These are phyloP conservation scores for Salmo trutta DNA, from an alignment of 2,797 vertebrate genomes.

Conservation along the genomic window DNA sequence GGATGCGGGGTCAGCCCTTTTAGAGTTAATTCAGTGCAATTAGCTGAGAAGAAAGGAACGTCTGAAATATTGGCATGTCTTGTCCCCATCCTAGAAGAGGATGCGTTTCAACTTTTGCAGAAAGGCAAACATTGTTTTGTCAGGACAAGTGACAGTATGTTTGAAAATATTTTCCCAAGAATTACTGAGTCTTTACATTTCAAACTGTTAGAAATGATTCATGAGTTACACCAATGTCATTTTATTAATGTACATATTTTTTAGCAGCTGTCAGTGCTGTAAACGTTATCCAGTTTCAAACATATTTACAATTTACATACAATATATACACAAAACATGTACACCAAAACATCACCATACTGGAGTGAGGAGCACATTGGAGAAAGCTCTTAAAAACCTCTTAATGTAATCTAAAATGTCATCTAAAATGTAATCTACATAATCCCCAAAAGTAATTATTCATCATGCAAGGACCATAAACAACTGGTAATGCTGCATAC, in stretches of 20 bases:
- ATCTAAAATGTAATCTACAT: neutral
- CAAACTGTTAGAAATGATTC: conserved; percentile 45
- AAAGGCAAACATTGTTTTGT: neutral
- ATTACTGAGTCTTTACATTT: neutral
- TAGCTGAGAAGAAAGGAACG: too few relatives aligned
- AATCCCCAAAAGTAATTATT: too few relatives aligned
- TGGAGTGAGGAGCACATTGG: neutral
- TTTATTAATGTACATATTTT: conserved; percentile 28
- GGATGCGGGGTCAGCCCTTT: too few relatives aligned
- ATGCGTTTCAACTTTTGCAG: neutral
- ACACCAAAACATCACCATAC: neutral
- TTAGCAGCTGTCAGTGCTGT: conserved; percentile 11
- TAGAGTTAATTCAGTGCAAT: too few relatives aligned
- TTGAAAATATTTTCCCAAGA: neutral
- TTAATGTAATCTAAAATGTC: neutral
- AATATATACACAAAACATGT: conserved; percentile 43
- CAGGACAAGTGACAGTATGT: neutral
- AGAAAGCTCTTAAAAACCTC: neutral
- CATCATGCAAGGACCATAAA: too few relatives aligned
- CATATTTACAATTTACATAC: conserved; percentile 48
- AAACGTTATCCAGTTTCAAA: conserved; percentile 18
- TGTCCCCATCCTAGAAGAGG: too few relatives aligned
- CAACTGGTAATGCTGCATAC: too few relatives aligned
- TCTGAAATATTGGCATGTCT: too few relatives aligned
- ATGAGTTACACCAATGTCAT: conserved; percentile 31